Percentiles rank a stretch among this genome's conserved stretches.
phyloP scores from a whole-genome alignment of 2,113 vertebrate species.

The Sinocyclocheilus maitianheensis region DNA sequence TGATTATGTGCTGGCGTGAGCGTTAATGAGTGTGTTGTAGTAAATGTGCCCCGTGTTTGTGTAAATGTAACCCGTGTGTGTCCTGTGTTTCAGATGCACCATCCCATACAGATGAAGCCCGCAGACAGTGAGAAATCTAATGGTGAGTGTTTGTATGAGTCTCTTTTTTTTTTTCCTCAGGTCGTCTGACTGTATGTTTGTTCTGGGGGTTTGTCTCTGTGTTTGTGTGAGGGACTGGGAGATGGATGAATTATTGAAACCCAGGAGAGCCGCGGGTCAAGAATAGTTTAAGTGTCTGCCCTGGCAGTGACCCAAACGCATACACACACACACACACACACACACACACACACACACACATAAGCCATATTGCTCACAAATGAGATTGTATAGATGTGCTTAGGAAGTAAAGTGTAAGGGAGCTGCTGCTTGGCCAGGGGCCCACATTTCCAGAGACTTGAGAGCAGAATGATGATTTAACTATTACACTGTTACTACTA shows the following conservation, averaged over 20 bases:
- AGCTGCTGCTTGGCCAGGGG: too few species aligned
- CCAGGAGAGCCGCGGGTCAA: conserved; percentile 59
- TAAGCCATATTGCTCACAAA: conserved; percentile 7
- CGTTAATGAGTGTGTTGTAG: conserved; percentile 30
- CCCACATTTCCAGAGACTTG: background rate
- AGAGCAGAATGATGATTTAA: background rate
- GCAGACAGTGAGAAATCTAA: conserved; percentile 99
- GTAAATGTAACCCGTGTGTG: conserved; percentile 47
- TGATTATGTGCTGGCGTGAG: conserved; percentile 26
- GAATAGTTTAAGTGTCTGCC: conserved; percentile 70
- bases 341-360: conserved; percentile 19
- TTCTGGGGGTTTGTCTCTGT: conserved; percentile 18
- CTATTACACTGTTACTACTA: background rate
- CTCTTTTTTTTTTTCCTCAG: background rate
- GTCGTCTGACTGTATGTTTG: background rate
- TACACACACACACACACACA: conserved; percentile 20
- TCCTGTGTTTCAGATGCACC: conserved; percentile 91
- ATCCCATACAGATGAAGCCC: conserved; percentile 99
- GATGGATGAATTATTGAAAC: conserved; percentile 18
- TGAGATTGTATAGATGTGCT: background rate
- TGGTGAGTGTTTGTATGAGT: conserved; percentile 78
- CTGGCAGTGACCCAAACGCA: conserved; percentile 57
- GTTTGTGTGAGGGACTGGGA: conserved; percentile 27
- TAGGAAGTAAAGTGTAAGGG: background rate
- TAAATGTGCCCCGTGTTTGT: background rate